These are phyloP conservation scores for Melanotaenia parkinsoni DNA, from an alignment of 2,797 vertebrate species.

Conservation along the genomic window DNA sequence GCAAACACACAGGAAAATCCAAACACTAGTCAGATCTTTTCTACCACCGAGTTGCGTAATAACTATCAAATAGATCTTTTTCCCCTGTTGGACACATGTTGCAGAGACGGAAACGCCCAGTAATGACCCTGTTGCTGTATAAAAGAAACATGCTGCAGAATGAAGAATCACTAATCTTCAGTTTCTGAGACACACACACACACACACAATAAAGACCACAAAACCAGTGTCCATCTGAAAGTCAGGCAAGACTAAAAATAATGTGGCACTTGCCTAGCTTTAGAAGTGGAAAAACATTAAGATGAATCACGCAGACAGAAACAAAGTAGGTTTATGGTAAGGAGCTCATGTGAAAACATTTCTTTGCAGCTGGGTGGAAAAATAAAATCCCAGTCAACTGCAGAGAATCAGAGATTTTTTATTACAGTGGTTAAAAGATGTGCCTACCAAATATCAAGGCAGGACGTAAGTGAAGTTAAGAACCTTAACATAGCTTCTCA, in stretches of 20 bases:
- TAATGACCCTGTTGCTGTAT: conserved; percentile 3
- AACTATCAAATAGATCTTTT: conserved; percentile 3
- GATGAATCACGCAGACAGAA: conserved; percentile 61
- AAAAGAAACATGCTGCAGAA: background rate
- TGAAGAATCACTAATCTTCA: conserved; percentile 10
- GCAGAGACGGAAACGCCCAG: conserved; percentile 13
- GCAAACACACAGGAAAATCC: conserved; percentile 1
- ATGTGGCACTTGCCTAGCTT: conserved; percentile 8
- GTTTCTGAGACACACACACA: conserved; percentile 34
- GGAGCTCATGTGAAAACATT: conserved; percentile 27
- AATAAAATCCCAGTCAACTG: conserved; percentile 26
- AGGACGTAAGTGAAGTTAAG: conserved; percentile 54
- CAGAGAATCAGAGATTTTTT: conserved; percentile 41
- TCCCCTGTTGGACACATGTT: conserved; percentile 9
- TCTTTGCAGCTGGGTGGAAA: conserved; percentile 17
- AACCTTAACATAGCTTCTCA: conserved; percentile 65
- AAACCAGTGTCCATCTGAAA: conserved; percentile 38
- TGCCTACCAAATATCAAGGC: conserved; percentile 44
- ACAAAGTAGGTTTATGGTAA: conserved; percentile 37
- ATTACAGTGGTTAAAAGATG: conserved; percentile 36
- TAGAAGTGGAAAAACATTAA: conserved; percentile 61
- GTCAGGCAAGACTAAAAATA: conserved; percentile 45
- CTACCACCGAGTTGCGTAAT: background rate
- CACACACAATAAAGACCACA: conserved; percentile 3
- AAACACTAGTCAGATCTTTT: conserved; percentile 16